phyloP scores from a whole-genome alignment of 2,888 invertebrate species.

The Troglohyphantes excavatus region DNA sequence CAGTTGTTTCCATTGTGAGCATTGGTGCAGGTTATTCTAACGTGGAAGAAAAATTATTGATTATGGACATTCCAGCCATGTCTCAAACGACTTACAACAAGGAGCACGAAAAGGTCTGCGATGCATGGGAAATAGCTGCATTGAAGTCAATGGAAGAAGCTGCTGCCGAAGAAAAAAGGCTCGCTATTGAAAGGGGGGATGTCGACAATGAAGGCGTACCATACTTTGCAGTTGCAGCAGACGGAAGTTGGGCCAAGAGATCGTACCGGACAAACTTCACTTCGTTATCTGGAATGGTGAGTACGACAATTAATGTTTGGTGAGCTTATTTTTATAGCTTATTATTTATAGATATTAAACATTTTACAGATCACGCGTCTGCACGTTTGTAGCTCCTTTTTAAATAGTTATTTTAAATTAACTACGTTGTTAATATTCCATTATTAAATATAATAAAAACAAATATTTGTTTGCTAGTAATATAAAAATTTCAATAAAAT shows the following conservation, averaged over 20 bases:
- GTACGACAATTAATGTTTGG: no score
- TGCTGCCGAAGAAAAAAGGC: constrained; percentile 3
- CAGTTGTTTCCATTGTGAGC: neutral
- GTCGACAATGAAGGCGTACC: constrained; percentile 6
- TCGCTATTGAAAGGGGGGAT: constrained; percentile 19
- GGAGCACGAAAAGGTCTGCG: neutral
- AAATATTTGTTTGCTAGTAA: no score
- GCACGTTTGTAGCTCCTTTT: no score
- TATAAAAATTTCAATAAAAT: no score
- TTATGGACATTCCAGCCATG: constrained; percentile 13
- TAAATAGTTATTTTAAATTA: no score
- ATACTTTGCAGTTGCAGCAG: constrained; percentile 14
- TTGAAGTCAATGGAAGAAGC: constrained; percentile 16
- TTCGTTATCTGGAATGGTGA: constrained; percentile 20
- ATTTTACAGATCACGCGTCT: no score
- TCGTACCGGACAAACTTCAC: constrained; percentile 5
- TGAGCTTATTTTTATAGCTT: no score
- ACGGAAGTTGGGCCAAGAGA: constrained; percentile 37
- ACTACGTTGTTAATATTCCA: no score
- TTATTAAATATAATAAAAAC: no score
- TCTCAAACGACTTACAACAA: neutral
- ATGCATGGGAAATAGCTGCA: constrained; percentile 7
- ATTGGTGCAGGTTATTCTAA: constrained; percentile 19
- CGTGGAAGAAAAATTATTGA: neutral
- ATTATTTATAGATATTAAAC: no score